These are phyloP conservation scores for Pogonomyrmex barbatus DNA, from an alignment of 1,140 invertebrate species.

Conservation along the genomic window DNA sequence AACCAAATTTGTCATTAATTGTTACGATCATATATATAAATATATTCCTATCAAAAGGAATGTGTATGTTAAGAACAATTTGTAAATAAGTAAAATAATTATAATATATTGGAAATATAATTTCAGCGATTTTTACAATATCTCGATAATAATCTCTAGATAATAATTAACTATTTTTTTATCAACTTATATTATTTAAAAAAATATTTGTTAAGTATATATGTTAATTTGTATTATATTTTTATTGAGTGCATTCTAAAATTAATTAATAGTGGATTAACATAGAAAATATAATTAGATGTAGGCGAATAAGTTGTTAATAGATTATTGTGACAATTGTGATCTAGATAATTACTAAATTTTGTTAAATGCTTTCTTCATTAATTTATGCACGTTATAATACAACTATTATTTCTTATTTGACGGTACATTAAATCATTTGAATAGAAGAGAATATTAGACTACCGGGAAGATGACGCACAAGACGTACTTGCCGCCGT, in stretches of 20 bases:
- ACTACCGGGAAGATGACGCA: neutral
- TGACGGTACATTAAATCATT: neutral
- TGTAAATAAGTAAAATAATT: neutral
- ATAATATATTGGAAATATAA: neutral
- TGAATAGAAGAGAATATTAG: conserved; percentile 1
- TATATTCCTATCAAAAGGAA: neutral
- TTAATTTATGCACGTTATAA: neutral
- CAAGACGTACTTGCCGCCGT: neutral
- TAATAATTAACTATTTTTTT: neutral
- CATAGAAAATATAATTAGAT: neutral
- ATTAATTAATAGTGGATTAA: neutral
- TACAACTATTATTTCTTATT: neutral
- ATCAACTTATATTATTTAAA: neutral
- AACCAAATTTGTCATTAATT: neutral
- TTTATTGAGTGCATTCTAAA: neutral
- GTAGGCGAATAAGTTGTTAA: neutral
- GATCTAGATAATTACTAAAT: neutral
- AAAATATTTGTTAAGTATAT: neutral
- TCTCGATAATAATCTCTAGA: neutral
- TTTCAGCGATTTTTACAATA: neutral
- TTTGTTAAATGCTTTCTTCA: neutral
- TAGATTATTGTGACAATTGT: neutral
- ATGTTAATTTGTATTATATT: neutral
- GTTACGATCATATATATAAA: neutral
- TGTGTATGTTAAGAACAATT: neutral